Percentiles rank a stretch among this genome's conserved stretches.
phyloP scores from a whole-genome alignment of 2,797 vertebrate genomes.

The Australoheros facetus region DNA sequence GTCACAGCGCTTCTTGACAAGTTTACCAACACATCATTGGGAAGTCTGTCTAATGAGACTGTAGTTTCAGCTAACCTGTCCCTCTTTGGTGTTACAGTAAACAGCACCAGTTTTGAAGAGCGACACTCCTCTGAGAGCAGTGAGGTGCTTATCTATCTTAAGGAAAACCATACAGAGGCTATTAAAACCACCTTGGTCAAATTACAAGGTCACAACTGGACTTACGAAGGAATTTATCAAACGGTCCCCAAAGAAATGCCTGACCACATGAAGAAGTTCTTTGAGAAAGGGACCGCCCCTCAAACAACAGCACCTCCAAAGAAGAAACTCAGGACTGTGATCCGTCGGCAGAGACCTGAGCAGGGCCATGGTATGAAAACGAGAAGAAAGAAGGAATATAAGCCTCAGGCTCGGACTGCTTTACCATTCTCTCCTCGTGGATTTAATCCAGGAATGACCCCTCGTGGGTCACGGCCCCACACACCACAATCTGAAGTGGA shows the following conservation, averaged over 20 bases:
- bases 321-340: constrained; percentile 60
- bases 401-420: constrained; percentile 59
- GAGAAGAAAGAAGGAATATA: constrained; percentile 76
- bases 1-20: background rate
- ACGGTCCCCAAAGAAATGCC: constrained; percentile 62
- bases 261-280: constrained; percentile 77
- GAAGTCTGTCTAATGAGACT: constrained; percentile 24
- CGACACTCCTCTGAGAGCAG: constrained; percentile 28
- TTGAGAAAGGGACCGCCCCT: constrained; percentile 40
- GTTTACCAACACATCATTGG: constrained; percentile 33
- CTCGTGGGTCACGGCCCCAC: constrained; percentile 64
- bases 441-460: constrained; percentile 59
- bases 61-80: constrained; percentile 1
- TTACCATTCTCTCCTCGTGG: constrained; percentile 71
- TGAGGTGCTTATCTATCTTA: constrained; percentile 78
- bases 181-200: constrained; percentile 75
- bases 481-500: constrained; percentile 34
- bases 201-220: constrained; percentile 72
- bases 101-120: constrained; percentile 25
- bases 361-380: constrained; percentile 79
- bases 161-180: constrained; percentile 64
- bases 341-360: constrained; percentile 51
- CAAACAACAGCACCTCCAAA: constrained; percentile 31
- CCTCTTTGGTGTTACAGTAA: background rate
- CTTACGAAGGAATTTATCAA: constrained; percentile 73